Evolutionary conservation across 2,113 vertebrate species (phyloP), one percentile per base, ranked within the genome.

Genomic region (Proterorhinus semilunaris): DNA sequence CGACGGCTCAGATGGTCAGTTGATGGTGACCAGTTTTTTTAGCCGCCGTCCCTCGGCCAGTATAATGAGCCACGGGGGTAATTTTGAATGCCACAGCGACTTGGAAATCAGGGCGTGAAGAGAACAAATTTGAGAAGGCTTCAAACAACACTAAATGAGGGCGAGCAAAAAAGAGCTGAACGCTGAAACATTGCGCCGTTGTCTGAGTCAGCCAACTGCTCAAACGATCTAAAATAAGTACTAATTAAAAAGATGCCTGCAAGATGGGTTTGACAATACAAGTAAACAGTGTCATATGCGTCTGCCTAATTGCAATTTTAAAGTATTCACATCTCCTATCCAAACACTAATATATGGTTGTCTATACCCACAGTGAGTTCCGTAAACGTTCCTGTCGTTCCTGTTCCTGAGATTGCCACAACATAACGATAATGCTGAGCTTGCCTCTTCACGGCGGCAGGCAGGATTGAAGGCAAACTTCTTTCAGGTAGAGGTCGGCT

Each of bases 1-100:
- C 12, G 54, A 79, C 77, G 67, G 44, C 62, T 75, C 81, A 79
- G 67, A 80, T 79, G 85, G 85, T 78, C 83, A 82, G 59, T 77
- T 65, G 65, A 72, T 71, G 82, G 86, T 85, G 72, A 77, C 66
- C 44, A 8, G 66, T 67, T 80, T 67, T 80, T 78, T 66, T 45
- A 63, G 72, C 71, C 71, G 66, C 59, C 71, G 50, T 66, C 62
- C 68, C 61, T 53, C 79, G 48, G 62, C 54, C 65, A 63, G 27
- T 74, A 36, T 36, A 74, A 81, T 68, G 79, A 68, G 66, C 59
- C 58, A 13, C 51, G 44, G 21, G 47, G 13, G 69, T 62, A 59
- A 68, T 67, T 58, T 46, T 50, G 15, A 86, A 66, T 51, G 55
- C 61, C 46, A 47, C 64, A 53, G 27, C 54, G 55, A 53, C 21